phyloP scores from a whole-genome alignment of 2,888 invertebrate genomes.

The Sabatieria punctata region DNA sequence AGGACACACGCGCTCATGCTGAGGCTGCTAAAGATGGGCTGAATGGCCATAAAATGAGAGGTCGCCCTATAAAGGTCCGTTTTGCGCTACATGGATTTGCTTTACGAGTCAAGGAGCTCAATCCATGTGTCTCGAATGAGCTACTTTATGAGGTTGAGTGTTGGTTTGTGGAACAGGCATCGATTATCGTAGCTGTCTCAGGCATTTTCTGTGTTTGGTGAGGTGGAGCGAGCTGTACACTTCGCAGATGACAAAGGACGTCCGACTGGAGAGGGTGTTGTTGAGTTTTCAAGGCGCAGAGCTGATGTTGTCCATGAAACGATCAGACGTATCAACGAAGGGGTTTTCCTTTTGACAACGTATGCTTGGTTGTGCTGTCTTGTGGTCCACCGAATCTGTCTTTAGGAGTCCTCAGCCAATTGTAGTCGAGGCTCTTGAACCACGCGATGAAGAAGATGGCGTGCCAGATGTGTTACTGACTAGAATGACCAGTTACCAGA shows the following conservation, averaged over 20 bases:
- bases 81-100: constrained; percentile 84
- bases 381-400: too few relatives aligned
- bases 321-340: constrained; percentile 69
- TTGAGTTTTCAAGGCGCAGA: constrained; percentile 88
- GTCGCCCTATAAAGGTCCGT: constrained; percentile 68
- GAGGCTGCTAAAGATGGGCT: constrained; percentile 84
- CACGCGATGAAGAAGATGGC: constrained; percentile 80
- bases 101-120: constrained; percentile 75
- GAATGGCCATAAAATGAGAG: constrained; percentile 67
- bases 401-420: constrained; percentile 69
- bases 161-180: too few relatives aligned
- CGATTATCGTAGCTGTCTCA: too few relatives aligned
- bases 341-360: constrained; percentile 63
- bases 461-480: too few relatives aligned
- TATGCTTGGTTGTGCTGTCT: too few relatives aligned
- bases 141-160: constrained; percentile 65
- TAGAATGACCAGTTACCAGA: too few relatives aligned
- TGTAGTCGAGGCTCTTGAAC: constrained; percentile 73
- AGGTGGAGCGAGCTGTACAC: constrained; percentile 72
- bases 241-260: constrained; percentile 90
- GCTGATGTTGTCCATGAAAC: constrained; percentile 74
- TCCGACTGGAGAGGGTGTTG: constrained; percentile 84
- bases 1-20: constrained; percentile 80
- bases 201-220: constrained; percentile 38
- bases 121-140: constrained; percentile 82